Percentiles rank a stretch among this genome's conserved stretches.
These are phyloP conservation scores for Pardosa pseudoannulata DNA, from an alignment of 2,888 invertebrate genomes.

Conservation along the genomic window DNA sequence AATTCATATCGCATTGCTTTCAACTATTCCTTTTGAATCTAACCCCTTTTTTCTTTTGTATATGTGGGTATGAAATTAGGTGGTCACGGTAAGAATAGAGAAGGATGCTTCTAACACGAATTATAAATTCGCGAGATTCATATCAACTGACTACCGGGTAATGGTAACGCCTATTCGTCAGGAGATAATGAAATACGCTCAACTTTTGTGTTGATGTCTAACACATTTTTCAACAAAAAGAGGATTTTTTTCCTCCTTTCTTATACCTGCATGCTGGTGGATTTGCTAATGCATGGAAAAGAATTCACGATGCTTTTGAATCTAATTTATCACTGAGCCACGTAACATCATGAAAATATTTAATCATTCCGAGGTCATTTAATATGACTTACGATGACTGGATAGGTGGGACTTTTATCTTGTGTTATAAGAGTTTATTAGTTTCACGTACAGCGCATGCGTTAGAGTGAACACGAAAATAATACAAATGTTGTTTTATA, in stretches of 20 bases:
- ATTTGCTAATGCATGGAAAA: background rate
- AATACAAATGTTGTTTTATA: too few species aligned
- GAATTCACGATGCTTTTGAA: background rate
- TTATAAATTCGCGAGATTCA: conserved; percentile 35
- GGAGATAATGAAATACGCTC: background rate
- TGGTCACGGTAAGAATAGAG: conserved; percentile 41
- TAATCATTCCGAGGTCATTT: too few species aligned
- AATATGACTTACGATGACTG: too few species aligned
- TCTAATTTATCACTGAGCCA: background rate
- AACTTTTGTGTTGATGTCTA: background rate
- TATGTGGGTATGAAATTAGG: conserved; percentile 35
- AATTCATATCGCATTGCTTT: too few species aligned
- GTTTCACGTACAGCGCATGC: too few species aligned
- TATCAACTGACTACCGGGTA: conserved; percentile 55
- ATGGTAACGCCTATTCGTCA: conserved; percentile 39
- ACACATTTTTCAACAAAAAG: background rate
- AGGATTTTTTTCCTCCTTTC: background rate
- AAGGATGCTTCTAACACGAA: conserved; percentile 49
- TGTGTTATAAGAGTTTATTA: too few species aligned
- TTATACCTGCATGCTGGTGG: background rate
- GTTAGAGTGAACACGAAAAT: too few species aligned
- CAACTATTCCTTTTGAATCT: too few species aligned
- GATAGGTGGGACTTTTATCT: too few species aligned
- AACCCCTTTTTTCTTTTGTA: background rate
- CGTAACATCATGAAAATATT: too few species aligned